Conservation (phyloP, 2,888 invertebrate genomes). For the Anorthoa munda region DNA sequence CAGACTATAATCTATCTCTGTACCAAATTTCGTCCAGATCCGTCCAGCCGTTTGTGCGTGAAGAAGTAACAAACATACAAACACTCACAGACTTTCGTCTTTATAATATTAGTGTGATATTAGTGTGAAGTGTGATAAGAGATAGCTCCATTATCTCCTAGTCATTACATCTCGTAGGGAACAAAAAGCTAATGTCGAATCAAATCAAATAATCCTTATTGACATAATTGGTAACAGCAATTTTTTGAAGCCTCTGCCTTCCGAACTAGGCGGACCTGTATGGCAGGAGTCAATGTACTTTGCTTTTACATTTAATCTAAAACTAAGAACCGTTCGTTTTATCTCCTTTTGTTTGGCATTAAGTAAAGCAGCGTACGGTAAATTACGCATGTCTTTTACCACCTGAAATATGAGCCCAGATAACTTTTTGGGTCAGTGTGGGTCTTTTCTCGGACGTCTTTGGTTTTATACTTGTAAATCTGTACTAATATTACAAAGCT, state of each 20-base stretch:
- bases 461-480: slow-evolving; percentile 49
- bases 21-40: too few relatives aligned
- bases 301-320: slow-evolving; percentile 42
- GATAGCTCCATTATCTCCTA: slow-evolving; percentile 6
- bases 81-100: too few relatives aligned
- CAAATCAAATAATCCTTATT: too few relatives aligned
- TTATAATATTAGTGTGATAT: too few relatives aligned
- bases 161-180: neutral
- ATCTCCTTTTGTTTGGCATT: slow-evolving; percentile 53
- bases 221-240: too few relatives aligned
- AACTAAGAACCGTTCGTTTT: slow-evolving; percentile 36
- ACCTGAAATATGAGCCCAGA: slow-evolving; percentile 55
- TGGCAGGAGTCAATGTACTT: neutral
- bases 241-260: too few relatives aligned
- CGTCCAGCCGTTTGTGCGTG: too few relatives aligned
- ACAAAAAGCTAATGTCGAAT: slow-evolving; percentile 6
- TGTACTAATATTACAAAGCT: too few relatives aligned
- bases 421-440: slow-evolving; percentile 61
- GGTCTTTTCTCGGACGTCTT: slow-evolving; percentile 48
- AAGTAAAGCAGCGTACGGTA: slow-evolving; percentile 47
- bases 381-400: slow-evolving; percentile 38
- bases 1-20: too few relatives aligned
- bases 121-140: too few relatives aligned
- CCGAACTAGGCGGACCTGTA: too few relatives aligned
- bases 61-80: too few relatives aligned